phyloP scores from a whole-genome alignment of 2,888 invertebrate genomes.

The Brassicogethes aeneus region DNA sequence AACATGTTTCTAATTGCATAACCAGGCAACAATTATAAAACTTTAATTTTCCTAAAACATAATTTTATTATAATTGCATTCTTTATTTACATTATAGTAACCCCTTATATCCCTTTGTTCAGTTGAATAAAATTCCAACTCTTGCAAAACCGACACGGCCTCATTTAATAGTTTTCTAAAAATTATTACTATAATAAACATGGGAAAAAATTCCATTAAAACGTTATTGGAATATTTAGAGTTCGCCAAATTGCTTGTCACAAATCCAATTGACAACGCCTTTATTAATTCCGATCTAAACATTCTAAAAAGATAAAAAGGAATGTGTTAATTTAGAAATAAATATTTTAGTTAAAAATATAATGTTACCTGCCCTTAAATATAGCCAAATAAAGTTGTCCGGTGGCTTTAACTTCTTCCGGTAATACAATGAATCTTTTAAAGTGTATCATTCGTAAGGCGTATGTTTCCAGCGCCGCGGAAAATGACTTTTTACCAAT shows the following conservation, averaged over 20 bases:
- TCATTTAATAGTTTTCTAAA: constrained; percentile 35
- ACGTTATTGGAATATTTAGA: constrained; percentile 31
- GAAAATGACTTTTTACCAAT: constrained; percentile 24
- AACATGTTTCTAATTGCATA: constrained; percentile 52
- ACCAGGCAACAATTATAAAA: constrained; percentile 50
- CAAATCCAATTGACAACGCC: constrained; percentile 38
- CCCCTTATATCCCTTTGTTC: constrained; percentile 30
- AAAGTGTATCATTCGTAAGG: constrained; percentile 37
- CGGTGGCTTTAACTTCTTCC: constrained; percentile 41
- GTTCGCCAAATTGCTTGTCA: constrained; percentile 33
- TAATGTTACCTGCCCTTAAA: constrained; percentile 37
- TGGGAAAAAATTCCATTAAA: constrained; percentile 34
- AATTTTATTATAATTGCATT: constrained; percentile 2
- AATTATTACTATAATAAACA: constrained; percentile 35
- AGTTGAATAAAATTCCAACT: constrained; percentile 31
- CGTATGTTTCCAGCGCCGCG: constrained; percentile 37
- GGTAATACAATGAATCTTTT: constrained; percentile 36
- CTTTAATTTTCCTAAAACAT: constrained; percentile 44
- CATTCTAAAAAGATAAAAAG: constrained; percentile 17
- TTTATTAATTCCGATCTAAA: constrained; percentile 33
- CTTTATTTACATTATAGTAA: constrained; percentile 6
- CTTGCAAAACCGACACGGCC: constrained; percentile 38
- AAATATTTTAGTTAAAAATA: not conserved
- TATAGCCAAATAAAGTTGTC: constrained; percentile 39
- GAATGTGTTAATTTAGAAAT: not conserved